phyloP scores from a whole-genome alignment of 2,113 vertebrate species.

The Lonchura striata region DNA sequence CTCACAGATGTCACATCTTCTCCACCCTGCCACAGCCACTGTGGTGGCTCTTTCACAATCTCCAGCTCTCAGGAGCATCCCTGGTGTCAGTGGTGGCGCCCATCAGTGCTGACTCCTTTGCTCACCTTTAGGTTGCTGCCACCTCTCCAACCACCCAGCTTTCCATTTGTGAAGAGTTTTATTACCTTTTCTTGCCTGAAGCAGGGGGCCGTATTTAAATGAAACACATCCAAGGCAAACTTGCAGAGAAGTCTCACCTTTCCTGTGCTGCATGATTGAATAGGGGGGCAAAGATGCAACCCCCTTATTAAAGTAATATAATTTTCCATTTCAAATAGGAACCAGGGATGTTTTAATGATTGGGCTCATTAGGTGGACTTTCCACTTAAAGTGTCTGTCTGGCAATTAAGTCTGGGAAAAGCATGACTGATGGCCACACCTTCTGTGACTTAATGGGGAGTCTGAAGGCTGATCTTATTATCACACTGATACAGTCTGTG shows the following conservation, averaged over 20 bases:
- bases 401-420: conserved; percentile 80
- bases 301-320: conserved; percentile 77
- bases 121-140: not conserved
- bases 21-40: not conserved
- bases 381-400: conserved; percentile 79
- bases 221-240: not conserved
- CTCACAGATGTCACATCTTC: not conserved
- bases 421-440: conserved; percentile 81
- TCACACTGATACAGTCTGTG: conserved; percentile 75
- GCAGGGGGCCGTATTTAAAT: not conserved
- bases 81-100: rapidly evolving
- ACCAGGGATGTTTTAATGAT: conserved; percentile 80
- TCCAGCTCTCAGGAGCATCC: not conserved
- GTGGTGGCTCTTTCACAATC: not conserved
- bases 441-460: conserved; percentile 80
- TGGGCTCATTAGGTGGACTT: conserved; percentile 80
- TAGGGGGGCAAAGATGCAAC: conserved; percentile 70
- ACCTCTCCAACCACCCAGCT: not conserved
- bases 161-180: not conserved
- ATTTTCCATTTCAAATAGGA: conserved; percentile 75
- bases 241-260: conserved; percentile 18
- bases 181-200: not conserved
- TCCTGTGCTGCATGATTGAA: conserved; percentile 58
- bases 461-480: conserved; percentile 82
- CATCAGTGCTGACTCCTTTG: not conserved